Percentiles rank a stretch among this genome's conserved stretches.
These are phyloP conservation scores for Scrobipalpa atriplicella DNA, from an alignment of 2,888 invertebrate species.

Conservation along the genomic window DNA sequence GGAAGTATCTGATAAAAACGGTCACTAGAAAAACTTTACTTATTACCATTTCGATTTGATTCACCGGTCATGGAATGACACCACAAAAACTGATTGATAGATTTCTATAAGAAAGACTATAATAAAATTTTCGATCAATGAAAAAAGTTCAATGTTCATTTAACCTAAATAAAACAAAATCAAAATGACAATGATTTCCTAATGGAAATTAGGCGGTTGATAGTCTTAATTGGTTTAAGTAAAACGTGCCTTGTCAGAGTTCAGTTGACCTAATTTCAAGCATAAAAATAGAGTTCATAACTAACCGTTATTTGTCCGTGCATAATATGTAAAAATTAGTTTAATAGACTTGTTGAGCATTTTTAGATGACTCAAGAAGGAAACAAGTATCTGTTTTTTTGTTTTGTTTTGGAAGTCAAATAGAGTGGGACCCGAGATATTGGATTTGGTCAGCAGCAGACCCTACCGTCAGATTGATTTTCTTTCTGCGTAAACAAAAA, in stretches of 20 bases:
- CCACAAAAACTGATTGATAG: slow-evolving; percentile 40
- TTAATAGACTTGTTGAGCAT: too few relatives aligned
- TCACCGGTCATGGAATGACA: slow-evolving; percentile 57
- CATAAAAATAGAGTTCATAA: too few relatives aligned
- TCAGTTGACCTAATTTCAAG: too few relatives aligned
- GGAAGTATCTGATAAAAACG: slow-evolving; percentile 50
- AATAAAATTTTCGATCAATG: not conserved
- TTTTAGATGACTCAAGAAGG: too few relatives aligned
- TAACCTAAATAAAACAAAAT: not conserved
- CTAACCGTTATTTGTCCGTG: too few relatives aligned
- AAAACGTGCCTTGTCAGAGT: not conserved
- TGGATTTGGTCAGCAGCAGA: not conserved
- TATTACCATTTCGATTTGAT: slow-evolving; percentile 57
- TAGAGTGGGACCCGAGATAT: too few relatives aligned
- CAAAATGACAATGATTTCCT: not conserved
- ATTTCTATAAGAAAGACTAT: not conserved
- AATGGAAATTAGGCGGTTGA: not conserved
- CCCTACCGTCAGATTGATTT: not conserved
- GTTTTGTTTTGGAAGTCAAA: too few relatives aligned
- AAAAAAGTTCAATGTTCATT: not conserved
- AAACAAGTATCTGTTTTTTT: too few relatives aligned
- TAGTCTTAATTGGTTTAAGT: not conserved
- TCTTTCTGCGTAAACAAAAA: not conserved
- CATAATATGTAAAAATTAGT: too few relatives aligned
- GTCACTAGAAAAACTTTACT: slow-evolving; percentile 45